Conservation (phyloP, 1,140 invertebrate species). For the Cephus cinctus region DNA sequence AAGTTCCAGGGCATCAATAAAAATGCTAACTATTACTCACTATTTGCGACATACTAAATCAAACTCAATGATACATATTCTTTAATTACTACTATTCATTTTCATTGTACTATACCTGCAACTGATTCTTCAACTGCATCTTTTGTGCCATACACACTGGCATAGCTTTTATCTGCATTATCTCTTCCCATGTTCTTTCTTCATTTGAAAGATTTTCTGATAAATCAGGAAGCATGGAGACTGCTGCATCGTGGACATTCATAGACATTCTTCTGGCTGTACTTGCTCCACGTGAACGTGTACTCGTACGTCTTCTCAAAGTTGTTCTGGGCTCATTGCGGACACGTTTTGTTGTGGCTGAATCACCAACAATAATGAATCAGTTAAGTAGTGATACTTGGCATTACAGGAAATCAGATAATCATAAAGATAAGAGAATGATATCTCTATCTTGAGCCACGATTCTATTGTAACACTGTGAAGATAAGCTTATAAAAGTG, state of each 20-base stretch:
- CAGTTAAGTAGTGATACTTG: background rate
- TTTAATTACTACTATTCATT: slow-evolving; percentile 7
- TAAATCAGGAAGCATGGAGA: slow-evolving; percentile 74
- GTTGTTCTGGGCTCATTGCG: slow-evolving; percentile 58
- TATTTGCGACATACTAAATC: too few species aligned
- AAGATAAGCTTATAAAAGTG: slow-evolving; percentile 4
- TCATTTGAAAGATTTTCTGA: slow-evolving; percentile 81
- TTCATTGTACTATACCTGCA: slow-evolving; percentile 61
- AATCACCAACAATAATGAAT: slow-evolving; percentile 21
- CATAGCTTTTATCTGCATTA: slow-evolving; percentile 81
- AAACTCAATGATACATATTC: too few species aligned
- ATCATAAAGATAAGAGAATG: too few species aligned
- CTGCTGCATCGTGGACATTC: slow-evolving; percentile 67
- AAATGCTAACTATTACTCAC: too few species aligned
- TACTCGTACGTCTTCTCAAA: slow-evolving; percentile 62
- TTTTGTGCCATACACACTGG: slow-evolving; percentile 81
- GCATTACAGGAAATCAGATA: background rate
- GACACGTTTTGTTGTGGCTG: slow-evolving; percentile 58
- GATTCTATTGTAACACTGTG: too few species aligned
- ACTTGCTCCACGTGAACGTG: slow-evolving; percentile 64
- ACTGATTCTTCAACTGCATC: slow-evolving; percentile 72
- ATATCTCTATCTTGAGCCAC: too few species aligned
- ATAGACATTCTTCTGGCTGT: slow-evolving; percentile 64
- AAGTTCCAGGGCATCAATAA: too few species aligned
- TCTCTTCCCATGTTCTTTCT: slow-evolving; percentile 81